Conservation (phyloP, 2,113 vertebrate genomes). For the Polypterus senegalus region DNA sequence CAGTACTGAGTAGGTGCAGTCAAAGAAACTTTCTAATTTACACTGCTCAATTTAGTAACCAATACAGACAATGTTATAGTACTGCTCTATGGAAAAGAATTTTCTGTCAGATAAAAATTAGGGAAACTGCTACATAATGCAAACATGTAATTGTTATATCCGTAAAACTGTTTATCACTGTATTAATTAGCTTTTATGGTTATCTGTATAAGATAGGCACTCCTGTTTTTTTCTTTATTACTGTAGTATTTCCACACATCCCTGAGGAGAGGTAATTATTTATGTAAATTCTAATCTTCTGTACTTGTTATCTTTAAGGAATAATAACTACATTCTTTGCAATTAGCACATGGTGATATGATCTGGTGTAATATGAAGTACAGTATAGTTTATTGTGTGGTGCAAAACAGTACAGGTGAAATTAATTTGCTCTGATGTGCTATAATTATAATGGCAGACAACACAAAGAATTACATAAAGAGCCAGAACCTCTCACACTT, state of each 20-base stretch:
- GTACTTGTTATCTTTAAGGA: slow-evolving; percentile 14
- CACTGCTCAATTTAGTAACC: no score
- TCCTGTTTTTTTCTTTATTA: slow-evolving; percentile 50
- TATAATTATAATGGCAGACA: no score
- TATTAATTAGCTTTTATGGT: slow-evolving; percentile 51
- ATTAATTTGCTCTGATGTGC: background rate
- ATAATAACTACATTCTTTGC: background rate
- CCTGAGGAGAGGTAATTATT: slow-evolving; percentile 63
- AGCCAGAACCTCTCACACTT: no score
- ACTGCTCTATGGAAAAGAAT: slow-evolving; percentile 3
- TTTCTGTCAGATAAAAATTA: slow-evolving; percentile 1
- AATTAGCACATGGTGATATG: background rate
- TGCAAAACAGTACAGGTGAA: background rate
- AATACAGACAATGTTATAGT: no score
- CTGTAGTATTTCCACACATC: slow-evolving; percentile 46
- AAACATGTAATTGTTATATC: slow-evolving; percentile 23
- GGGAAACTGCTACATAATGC: slow-evolving; percentile 9
- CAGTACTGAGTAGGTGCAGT: no score
- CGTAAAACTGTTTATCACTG: slow-evolving; percentile 55
- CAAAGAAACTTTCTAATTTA: no score
- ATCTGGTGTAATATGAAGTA: background rate
- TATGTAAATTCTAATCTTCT: slow-evolving; percentile 50
- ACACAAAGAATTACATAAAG: no score
- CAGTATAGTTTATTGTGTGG: slow-evolving; percentile 1
- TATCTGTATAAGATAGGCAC: slow-evolving; percentile 55